Percentiles rank a stretch among this genome's conserved stretches.
Conservation (phyloP, 2,797 vertebrate genomes). For the Poecilia picta region DNA sequence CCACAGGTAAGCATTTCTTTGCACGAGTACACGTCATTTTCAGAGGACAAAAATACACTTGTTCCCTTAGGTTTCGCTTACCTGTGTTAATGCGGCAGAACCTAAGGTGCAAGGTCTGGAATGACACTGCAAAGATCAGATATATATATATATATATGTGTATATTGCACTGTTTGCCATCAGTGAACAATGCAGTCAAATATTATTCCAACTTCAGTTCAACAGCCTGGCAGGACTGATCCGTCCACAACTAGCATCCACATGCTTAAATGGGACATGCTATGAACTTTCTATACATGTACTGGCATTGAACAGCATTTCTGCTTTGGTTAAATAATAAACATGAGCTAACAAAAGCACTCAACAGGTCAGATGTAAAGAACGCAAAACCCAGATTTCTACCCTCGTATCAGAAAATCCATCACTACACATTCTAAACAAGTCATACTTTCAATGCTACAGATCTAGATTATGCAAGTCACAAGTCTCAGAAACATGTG, state of each 20-base stretch:
- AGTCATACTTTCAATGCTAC: constrained; percentile 39
- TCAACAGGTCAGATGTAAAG: constrained; percentile 53
- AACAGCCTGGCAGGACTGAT: constrained; percentile 85
- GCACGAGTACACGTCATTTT: constrained; percentile 68
- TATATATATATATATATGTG: constrained; percentile 72
- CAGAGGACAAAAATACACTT: constrained; percentile 77
- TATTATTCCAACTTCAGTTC: constrained; percentile 75
- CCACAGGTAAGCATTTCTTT: constrained; percentile 76
- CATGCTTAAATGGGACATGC: constrained; percentile 73
- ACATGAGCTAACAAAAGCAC: constrained; percentile 58
- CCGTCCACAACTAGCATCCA: constrained; percentile 66
- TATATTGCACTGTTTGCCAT: constrained; percentile 95
- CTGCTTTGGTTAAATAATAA: constrained; percentile 1
- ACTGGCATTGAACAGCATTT: constrained; percentile 60
- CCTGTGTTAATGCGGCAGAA: constrained; percentile 99
- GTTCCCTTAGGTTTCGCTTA: constrained; percentile 98
- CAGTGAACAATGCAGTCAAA: constrained; percentile 94
- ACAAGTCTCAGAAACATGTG: constrained; percentile 69
- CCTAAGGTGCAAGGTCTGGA: constrained; percentile 99
- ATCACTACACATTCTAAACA: constrained; percentile 48
- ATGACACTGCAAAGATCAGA: constrained; percentile 98
- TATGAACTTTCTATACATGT: constrained; percentile 47
- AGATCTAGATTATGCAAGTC: constrained; percentile 40
- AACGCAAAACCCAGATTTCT: constrained; percentile 59
- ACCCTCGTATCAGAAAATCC: constrained; percentile 57